phyloP scores from a whole-genome alignment of 2,797 vertebrate genomes.

The Semaprochilodus insignis region DNA sequence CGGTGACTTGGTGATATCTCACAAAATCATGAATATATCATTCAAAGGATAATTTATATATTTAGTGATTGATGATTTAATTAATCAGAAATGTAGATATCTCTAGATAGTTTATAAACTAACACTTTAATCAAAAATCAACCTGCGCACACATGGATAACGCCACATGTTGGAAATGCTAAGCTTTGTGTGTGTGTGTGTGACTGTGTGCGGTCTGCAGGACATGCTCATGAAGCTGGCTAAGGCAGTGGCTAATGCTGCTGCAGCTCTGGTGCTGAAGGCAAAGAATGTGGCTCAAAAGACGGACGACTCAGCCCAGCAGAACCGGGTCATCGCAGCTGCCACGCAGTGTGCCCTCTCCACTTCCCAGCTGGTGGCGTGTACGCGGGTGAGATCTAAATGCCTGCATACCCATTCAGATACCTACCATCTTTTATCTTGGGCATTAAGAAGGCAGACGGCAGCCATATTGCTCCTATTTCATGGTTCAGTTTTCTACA shows the following conservation, averaged over 20 bases:
- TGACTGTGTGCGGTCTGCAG: constrained; percentile 67
- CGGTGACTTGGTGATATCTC: too few relatives aligned
- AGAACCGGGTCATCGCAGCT: constrained; percentile 94
- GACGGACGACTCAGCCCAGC: constrained; percentile 88
- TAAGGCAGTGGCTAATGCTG: constrained; percentile 93
- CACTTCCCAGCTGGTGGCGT: constrained; percentile 96
- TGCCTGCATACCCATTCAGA: neutral
- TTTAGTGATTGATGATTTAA: neutral
- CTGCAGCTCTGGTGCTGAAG: constrained; percentile 92
- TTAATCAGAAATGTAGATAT: neutral
- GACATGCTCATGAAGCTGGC: constrained; percentile 98
- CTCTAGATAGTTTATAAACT: neutral
- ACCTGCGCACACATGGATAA: too few relatives aligned
- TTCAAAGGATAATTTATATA: neutral
- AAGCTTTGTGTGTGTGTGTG: neutral
- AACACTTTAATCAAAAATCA: neutral
- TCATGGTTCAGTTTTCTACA: neutral
- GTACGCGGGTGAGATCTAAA: constrained; percentile 87
- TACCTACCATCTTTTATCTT: too few relatives aligned
- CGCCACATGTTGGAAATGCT: neutral
- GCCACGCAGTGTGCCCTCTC: constrained; percentile 97
- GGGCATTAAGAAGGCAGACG: neutral
- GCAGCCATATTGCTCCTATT: neutral
- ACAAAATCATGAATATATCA: too few relatives aligned
- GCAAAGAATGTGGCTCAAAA: constrained; percentile 97